A percentile compares a stretch with the other conserved stretches of the same genome.
Conservation (phyloP, 2,797 vertebrate genomes). For the Taenioides sp. region DNA sequence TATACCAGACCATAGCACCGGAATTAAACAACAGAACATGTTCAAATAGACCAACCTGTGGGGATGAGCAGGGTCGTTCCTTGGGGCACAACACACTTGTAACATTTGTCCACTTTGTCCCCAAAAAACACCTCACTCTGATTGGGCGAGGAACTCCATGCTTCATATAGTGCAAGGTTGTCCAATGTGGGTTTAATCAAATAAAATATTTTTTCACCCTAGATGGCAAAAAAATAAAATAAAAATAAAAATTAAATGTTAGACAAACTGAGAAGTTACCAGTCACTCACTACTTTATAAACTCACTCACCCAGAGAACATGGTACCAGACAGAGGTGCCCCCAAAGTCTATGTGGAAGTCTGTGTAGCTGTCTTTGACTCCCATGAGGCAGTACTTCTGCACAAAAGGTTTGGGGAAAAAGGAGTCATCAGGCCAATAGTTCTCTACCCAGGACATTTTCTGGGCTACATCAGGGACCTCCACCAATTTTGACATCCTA, state of each 20-base stretch:
- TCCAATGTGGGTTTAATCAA: slow-evolving; percentile 93
- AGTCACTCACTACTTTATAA: background rate
- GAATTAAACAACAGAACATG: background rate
- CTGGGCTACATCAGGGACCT: slow-evolving; percentile 94
- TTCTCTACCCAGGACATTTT: slow-evolving; percentile 99
- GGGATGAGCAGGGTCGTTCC: slow-evolving; percentile 98
- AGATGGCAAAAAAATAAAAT: slow-evolving; percentile 9
- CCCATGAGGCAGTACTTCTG: slow-evolving; percentile 99
- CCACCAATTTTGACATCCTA: slow-evolving; percentile 96
- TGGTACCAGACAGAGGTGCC: slow-evolving; percentile 99
- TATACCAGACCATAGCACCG: background rate
- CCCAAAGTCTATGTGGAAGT: slow-evolving; percentile 99
- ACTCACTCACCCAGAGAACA: slow-evolving; percentile 94
- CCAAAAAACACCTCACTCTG: slow-evolving; percentile 99
- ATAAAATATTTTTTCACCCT: slow-evolving; percentile 99
- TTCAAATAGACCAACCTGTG: slow-evolving; percentile 81
- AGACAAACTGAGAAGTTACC: background rate
- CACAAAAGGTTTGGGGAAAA: slow-evolving; percentile 98
- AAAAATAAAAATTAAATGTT: background rate
- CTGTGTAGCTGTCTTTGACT: slow-evolving; percentile 96
- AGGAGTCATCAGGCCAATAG: slow-evolving; percentile 98
- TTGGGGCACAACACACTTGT: slow-evolving; percentile 93
- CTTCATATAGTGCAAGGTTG: slow-evolving; percentile 97
- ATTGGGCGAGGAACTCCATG: slow-evolving; percentile 97
- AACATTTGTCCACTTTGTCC: slow-evolving; percentile 95